phyloP scores from a whole-genome alignment of 2,797 vertebrate genomes.

The Phylloscopus collybita region DNA sequence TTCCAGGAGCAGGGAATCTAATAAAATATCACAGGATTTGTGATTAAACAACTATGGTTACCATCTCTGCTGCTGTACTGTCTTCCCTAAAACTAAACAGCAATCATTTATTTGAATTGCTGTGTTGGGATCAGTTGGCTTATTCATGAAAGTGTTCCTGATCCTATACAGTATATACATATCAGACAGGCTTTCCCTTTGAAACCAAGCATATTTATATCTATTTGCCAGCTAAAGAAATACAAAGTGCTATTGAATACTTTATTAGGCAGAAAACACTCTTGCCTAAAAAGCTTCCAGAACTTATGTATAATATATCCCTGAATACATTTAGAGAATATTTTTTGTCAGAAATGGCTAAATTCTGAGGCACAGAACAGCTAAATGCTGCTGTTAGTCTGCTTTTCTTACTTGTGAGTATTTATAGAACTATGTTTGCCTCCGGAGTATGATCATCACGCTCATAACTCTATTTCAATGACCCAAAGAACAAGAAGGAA shows the following conservation, averaged over 20 bases:
- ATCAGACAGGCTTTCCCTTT: constrained; percentile 10
- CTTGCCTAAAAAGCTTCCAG: constrained; percentile 16
- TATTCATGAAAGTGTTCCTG: background rate
- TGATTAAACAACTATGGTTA: constrained; percentile 2
- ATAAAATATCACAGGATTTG: background rate
- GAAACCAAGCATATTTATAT: background rate
- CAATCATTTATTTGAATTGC: background rate
- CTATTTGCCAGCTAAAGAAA: constrained; percentile 36
- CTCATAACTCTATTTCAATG: background rate
- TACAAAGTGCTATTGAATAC: constrained; percentile 23
- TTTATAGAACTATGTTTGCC: background rate
- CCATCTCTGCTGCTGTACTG: background rate
- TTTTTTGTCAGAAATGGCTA: constrained; percentile 14
- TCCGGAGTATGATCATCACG: background rate
- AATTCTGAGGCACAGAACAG: background rate
- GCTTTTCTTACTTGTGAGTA: constrained; percentile 16
- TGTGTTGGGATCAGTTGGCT: background rate
- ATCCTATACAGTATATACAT: background rate
- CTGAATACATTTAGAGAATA: constrained; percentile 29
- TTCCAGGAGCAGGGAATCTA: background rate
- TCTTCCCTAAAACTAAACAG: background rate
- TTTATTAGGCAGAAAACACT: constrained; percentile 39
- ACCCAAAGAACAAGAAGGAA: background rate
- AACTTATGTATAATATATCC: constrained; percentile 12
- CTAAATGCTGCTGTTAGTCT: constrained; percentile 4